phyloP scores from a whole-genome alignment of 2,888 invertebrate genomes.

The Andrena minutula region DNA sequence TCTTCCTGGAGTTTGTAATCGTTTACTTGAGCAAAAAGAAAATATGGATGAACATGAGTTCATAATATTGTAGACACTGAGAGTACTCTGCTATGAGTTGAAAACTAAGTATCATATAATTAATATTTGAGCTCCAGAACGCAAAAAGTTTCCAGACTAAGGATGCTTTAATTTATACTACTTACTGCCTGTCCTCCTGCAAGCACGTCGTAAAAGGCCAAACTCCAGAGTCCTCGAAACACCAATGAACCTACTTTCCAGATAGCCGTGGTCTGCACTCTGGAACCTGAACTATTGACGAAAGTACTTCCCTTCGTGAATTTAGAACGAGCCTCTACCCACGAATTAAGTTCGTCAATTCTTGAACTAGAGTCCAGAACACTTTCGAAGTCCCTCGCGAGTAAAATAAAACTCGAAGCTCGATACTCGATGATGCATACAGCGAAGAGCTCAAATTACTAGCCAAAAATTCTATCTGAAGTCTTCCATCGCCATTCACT shows the following conservation, averaged over 20 bases:
- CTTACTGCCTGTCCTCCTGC: not conserved
- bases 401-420: not conserved
- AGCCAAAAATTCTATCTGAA: not conserved
- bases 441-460: not conserved
- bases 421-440: not conserved
- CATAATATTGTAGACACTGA: too few relatives aligned
- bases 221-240: not conserved
- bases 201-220: not conserved
- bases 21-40: too few relatives aligned
- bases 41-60: too few relatives aligned
- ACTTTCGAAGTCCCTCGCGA: not conserved
- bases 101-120: too few relatives aligned
- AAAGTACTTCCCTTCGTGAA: not conserved
- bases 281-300: conserved; percentile 6
- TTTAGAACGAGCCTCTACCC: not conserved
- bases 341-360: not conserved
- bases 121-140: not conserved
- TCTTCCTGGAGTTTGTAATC: too few relatives aligned
- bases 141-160: not conserved
- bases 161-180: not conserved
- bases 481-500: too few relatives aligned
- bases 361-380: not conserved
- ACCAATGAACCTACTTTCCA: conserved; percentile 1
- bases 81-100: too few relatives aligned
- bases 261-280: not conserved